Evolutionary conservation across 2,888 invertebrate species (phyloP).

Genomic region (Acheta domesticus): DNA sequence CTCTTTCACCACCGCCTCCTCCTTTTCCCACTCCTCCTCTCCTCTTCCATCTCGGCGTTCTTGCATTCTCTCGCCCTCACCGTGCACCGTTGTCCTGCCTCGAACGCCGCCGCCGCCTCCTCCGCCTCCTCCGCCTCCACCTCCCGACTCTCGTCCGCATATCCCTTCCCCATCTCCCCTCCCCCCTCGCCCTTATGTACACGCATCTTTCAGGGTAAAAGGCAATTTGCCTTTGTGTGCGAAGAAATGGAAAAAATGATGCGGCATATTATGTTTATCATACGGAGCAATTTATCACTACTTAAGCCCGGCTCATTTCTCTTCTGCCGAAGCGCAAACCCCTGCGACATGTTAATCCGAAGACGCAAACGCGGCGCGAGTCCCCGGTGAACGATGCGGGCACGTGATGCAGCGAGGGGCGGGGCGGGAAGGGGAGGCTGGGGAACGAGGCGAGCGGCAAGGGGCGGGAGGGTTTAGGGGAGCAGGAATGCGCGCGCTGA

Average conservation of each 20-base stretch:
- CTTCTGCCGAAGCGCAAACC: conserved; percentile 11
- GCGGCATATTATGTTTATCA: conserved; percentile 9
- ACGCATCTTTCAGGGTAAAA: background rate
- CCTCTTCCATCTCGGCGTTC: background rate
- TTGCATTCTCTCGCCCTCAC: background rate
- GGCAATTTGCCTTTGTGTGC: background rate
- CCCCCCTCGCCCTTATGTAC: too few species aligned
- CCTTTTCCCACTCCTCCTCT: background rate
- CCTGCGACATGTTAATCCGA: conserved; percentile 18
- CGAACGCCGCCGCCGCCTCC: too few species aligned
- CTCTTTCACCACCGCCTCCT: background rate
- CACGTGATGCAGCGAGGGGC: too few species aligned
- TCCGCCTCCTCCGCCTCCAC: too few species aligned
- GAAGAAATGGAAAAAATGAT: conserved; percentile 8
- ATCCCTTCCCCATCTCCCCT: too few species aligned
- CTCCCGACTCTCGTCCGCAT: too few species aligned
- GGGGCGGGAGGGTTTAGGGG: too few species aligned
- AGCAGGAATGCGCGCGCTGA: too few species aligned
- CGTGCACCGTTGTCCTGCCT: too few species aligned
- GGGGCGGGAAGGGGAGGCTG: too few species aligned
- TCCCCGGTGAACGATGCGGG: too few species aligned
- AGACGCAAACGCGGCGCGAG: background rate
- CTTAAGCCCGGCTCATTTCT: background rate
- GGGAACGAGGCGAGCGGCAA: too few species aligned
- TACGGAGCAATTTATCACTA: conserved; percentile 5